Evolutionary conservation across 2,113 vertebrate genomes (phyloP), one percentile per base, ranked within the genome.

Genomic region (Rattus norvegicus): DNA sequence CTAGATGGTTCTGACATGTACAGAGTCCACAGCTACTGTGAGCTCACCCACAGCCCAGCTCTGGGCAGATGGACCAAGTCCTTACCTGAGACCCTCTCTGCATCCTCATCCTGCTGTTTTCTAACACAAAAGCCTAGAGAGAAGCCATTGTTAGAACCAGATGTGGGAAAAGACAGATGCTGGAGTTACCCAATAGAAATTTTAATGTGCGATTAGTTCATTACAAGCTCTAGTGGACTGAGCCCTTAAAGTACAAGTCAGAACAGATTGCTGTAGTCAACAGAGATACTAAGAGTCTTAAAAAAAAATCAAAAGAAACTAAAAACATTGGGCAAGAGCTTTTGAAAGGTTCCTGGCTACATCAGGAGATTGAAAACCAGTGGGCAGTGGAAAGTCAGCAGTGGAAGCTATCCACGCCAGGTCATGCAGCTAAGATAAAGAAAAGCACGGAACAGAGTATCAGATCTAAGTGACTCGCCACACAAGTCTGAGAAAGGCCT

Each of bases 41-140:
- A n/a, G 47, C 30, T 0, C 7, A 0, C 16, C 13, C 19, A 30
- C 4, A 83, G 6, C 6, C 39, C 14, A 43, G 7, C 19, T 56
- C 47, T 19, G 0, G 22, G 2, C 56, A 47, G 36, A 5, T 7
- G 1, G 36, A 26, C 24, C 9, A 13, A 16, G 24, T 9, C 63
- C n/a, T 70, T 30, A 19, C 5, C 49, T 47, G 19, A 36, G 17
- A 17, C 30, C 39, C 69, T 43, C 17, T 87, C 47, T 88, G 33
- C n/a, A 30, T 36, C 52, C 6, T 54, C 54, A 6, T 33, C 0
- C 28, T 36, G 0, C 9, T 26, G 24, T 20, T 69, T 36, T 39
- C 63, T 43, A 7, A 61, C 17, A 30, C 33, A 56, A 61, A 61
- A 24, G 43, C 52, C 43, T 14, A n/a, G 28, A 72, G 8, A 47